A percentile compares a stretch with the other conserved stretches of the same genome.
Conservation (phyloP, 2,888 invertebrate genomes). For the Pachliopta kotzebuea region DNA sequence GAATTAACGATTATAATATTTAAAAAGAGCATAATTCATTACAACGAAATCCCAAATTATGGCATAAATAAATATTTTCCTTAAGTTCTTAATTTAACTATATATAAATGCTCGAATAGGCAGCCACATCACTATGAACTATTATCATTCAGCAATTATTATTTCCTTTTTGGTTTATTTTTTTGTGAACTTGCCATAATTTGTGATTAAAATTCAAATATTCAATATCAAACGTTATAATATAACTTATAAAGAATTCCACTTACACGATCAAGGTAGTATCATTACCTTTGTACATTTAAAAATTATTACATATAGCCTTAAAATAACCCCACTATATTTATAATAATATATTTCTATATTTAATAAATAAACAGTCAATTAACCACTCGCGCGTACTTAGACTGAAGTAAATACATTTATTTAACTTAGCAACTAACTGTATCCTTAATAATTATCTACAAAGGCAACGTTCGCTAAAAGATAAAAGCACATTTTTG, state of each 20-base stretch:
- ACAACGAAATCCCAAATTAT: conserved; percentile 31
- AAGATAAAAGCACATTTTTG: conserved; percentile 78
- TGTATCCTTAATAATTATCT: conserved; percentile 45
- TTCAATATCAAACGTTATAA: not conserved
- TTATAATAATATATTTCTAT: conserved; percentile 43
- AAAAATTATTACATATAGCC: conserved; percentile 39
- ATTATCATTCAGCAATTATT: not conserved
- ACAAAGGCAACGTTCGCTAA: conserved; percentile 72
- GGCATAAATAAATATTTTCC: conserved; percentile 19
- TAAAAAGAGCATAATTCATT: conserved; percentile 31
- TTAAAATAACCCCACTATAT: conserved; percentile 36
- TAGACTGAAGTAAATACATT: conserved; percentile 29
- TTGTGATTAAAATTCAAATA: not conserved
- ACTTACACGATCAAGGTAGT: conserved; percentile 13
- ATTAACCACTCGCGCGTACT: conserved; percentile 43
- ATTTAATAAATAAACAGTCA: conserved; percentile 57
- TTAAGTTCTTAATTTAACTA: not conserved
- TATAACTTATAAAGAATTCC: not conserved
- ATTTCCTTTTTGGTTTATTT: conserved; percentile 4
- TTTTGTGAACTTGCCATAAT: conserved; percentile 24
- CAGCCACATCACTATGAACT: not conserved
- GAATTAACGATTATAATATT: conserved; percentile 35
- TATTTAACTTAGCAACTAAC: conserved; percentile 28
- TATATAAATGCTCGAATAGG: not conserved
- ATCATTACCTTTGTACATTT: conserved; percentile 47